Percentiles rank a stretch among this genome's conserved stretches.
These are phyloP conservation scores for Theocolax elegans DNA, from an alignment of 1,140 invertebrate species.

Conservation along the genomic window DNA sequence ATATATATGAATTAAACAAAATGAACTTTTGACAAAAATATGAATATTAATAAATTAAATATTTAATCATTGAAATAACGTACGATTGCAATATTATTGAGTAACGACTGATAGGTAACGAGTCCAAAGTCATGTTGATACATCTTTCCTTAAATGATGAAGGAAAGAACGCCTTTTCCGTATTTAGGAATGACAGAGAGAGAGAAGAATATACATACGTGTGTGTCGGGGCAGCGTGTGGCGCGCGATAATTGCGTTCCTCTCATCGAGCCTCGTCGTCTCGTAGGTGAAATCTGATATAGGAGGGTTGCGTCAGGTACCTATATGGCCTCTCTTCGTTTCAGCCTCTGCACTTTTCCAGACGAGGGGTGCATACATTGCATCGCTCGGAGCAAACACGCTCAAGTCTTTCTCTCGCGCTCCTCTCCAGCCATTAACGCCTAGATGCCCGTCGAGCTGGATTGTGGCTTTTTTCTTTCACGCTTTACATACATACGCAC, in stretches of 20 bases:
- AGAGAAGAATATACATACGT: too few relatives aligned
- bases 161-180: too few relatives aligned
- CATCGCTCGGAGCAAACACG: slow-evolving; percentile 49
- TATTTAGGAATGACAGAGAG: too few relatives aligned
- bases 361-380: slow-evolving; percentile 59
- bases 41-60: too few relatives aligned
- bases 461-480: slow-evolving; percentile 35
- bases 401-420: background rate
- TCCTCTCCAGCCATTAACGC: background rate
- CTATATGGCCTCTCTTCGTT: background rate
- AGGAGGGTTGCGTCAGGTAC: background rate
- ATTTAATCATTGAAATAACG: too few relatives aligned
- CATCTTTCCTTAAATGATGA: too few relatives aligned
- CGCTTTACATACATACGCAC: too few relatives aligned
- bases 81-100: too few relatives aligned
- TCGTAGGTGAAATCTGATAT: slow-evolving; percentile 12
- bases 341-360: slow-evolving; percentile 32
- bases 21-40: too few relatives aligned
- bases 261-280: slow-evolving; percentile 38
- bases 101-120: too few relatives aligned
- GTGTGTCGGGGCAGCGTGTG: background rate
- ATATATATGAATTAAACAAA: too few relatives aligned
- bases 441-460: slow-evolving; percentile 3
- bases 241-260: slow-evolving; percentile 51
- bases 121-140: too few relatives aligned